A percentile compares a stretch with the other conserved stretches of the same genome.
Conservation (phyloP, 2,113 vertebrate genomes). For the Lasiurus borealis region DNA sequence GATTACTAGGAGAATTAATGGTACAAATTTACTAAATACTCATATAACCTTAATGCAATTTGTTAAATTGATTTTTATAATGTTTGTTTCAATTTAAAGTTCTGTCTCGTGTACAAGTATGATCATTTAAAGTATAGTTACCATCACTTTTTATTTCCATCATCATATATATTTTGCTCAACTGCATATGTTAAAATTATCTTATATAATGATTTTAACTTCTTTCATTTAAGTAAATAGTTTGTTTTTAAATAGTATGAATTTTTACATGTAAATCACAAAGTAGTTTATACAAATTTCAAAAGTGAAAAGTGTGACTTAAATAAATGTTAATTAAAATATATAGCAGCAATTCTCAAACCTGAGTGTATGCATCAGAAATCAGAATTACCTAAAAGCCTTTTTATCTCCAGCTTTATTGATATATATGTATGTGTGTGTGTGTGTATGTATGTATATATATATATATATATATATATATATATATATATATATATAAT, state of each 20-base stretch:
- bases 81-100: neutral
- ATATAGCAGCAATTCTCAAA: neutral
- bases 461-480: neutral
- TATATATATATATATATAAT: neutral
- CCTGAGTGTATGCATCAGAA: neutral
- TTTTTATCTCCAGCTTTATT: neutral
- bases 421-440: no score
- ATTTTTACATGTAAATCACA: neutral
- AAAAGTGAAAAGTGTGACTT: neutral
- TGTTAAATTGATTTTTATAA: constrained; percentile 41
- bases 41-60: neutral
- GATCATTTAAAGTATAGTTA: neutral
- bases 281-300: neutral
- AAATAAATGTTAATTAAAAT: neutral
- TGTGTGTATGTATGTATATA: no score
- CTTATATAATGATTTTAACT: neutral
- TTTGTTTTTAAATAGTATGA: neutral
- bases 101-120: neutral
- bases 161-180: neutral
- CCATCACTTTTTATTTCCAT: neutral
- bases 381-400: neutral
- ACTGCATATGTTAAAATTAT: neutral
- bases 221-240: neutral
- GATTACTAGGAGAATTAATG: neutral
- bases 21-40: neutral